phyloP scores from a whole-genome alignment of 30 jellyfish, hydroid and myxozoan genomes.

The Clytia hemisphaerica region DNA sequence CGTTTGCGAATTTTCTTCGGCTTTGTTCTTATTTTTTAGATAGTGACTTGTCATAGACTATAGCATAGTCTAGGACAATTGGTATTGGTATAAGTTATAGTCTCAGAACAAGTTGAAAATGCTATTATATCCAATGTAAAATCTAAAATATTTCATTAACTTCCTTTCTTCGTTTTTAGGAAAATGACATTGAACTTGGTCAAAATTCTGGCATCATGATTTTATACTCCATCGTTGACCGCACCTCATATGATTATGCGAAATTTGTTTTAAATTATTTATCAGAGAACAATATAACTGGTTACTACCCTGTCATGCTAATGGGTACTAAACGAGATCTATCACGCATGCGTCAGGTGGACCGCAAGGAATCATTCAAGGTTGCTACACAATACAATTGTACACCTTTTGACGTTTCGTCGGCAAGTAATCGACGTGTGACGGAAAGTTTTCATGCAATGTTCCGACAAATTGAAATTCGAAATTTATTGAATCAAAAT shows the following conservation, averaged over 20 bases:
- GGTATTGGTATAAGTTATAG: too few species aligned
- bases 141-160: too few species aligned
- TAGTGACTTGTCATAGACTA: too few species aligned
- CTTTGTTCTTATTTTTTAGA: too few species aligned
- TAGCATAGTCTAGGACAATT: too few species aligned
- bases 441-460: conserved; percentile 27
- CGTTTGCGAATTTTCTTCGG: too few species aligned
- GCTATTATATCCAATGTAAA: too few species aligned
- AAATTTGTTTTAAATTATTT: neutral
- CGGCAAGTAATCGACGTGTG: conserved; percentile 24
- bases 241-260: conserved; percentile 18
- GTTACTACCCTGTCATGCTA: conserved; percentile 21
- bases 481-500: neutral
- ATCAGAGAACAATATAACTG: neutral
- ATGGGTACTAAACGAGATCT: conserved; percentile 40
- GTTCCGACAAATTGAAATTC: conserved; percentile 29
- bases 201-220: conserved; percentile 37
- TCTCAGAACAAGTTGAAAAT: too few species aligned
- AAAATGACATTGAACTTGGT: conserved; percentile 3
- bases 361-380: conserved; percentile 13
- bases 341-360: conserved; percentile 23
- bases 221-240: conserved; percentile 27
- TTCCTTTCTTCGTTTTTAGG: too few species aligned
- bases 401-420: conserved; percentile 29
- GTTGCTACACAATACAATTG: conserved; percentile 14